Conservation (phyloP, 2,888 invertebrate species). For the Troides aeacus region DNA sequence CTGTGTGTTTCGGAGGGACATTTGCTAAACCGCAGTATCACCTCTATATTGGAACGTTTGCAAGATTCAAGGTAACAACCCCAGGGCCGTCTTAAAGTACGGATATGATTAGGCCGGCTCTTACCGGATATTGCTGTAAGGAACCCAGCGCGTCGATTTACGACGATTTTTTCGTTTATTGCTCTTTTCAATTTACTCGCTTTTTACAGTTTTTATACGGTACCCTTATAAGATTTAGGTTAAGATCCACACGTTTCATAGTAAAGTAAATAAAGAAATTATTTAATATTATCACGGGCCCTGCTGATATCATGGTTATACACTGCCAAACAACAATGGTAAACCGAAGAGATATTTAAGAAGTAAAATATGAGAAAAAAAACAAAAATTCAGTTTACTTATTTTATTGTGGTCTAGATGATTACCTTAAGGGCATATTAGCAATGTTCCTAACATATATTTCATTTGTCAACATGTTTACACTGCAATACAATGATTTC, state of each 20-base stretch:
- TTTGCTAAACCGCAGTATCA: slow-evolving; percentile 44
- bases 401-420: too few species aligned
- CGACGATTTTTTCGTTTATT: slow-evolving; percentile 35
- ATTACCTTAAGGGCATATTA: too few species aligned
- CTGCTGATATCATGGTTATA: too few species aligned
- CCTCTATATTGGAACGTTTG: slow-evolving; percentile 24
- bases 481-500: too few species aligned
- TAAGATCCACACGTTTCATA: background rate
- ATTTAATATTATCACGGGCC: too few species aligned
- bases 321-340: too few species aligned
- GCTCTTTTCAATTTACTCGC: slow-evolving; percentile 35
- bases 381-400: too few species aligned
- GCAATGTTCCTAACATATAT: too few species aligned
- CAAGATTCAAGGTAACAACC: slow-evolving; percentile 51
- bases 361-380: too few species aligned
- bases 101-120: slow-evolving; percentile 51
- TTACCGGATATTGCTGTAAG: slow-evolving; percentile 31
- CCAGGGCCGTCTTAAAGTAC: slow-evolving; percentile 44
- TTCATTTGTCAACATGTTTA: too few species aligned
- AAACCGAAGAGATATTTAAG: too few species aligned
- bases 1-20: slow-evolving; percentile 49
- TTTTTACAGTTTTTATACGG: slow-evolving; percentile 20
- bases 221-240: slow-evolving; percentile 15
- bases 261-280: background rate
- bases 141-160: slow-evolving; percentile 34